Evolutionary conservation across 2,888 invertebrate genomes (phyloP).

Genomic region (Lymantria monacha): DNA sequence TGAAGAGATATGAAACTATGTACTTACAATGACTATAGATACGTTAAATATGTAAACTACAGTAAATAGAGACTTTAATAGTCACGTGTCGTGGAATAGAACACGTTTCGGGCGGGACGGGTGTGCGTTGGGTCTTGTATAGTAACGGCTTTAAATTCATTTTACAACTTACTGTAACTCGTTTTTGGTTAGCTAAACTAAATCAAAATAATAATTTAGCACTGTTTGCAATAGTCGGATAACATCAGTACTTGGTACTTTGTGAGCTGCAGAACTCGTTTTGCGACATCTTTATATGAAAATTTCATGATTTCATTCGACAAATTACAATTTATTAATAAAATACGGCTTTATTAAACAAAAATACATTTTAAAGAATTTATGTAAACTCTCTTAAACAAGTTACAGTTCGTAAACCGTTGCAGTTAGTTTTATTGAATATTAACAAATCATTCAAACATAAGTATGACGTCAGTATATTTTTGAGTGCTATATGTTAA

Average conservation of each 20-base stretch:
- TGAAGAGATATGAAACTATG: constrained; percentile 49
- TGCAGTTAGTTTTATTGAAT: constrained; percentile 29
- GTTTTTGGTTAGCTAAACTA: not conserved
- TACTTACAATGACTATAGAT: constrained; percentile 29
- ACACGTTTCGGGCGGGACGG: constrained; percentile 77
- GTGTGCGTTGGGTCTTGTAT: constrained; percentile 67
- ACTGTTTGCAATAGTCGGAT: too few relatives aligned
- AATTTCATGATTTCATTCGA: not conserved
- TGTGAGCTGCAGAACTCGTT: too few relatives aligned
- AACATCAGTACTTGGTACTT: too few relatives aligned
- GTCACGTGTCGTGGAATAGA: constrained; percentile 77
- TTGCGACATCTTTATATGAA: too few relatives aligned
- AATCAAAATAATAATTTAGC: not conserved
- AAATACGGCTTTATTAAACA: too few relatives aligned
- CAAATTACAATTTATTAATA: not conserved
- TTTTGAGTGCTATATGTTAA: not conserved
- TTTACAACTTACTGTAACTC: constrained; percentile 9
- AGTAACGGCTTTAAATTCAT: constrained; percentile 41
- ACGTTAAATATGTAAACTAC: constrained; percentile 25
- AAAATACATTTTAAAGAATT: not conserved
- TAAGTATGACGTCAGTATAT: constrained; percentile 23
- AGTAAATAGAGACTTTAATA: constrained; percentile 35
- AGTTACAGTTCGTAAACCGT: constrained; percentile 37
- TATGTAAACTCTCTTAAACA: constrained; percentile 26
- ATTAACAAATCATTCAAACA: constrained; percentile 5